These are phyloP conservation scores for Eupithecia pulchellata DNA, from an alignment of 2,888 invertebrate genomes.

Conservation along the genomic window DNA sequence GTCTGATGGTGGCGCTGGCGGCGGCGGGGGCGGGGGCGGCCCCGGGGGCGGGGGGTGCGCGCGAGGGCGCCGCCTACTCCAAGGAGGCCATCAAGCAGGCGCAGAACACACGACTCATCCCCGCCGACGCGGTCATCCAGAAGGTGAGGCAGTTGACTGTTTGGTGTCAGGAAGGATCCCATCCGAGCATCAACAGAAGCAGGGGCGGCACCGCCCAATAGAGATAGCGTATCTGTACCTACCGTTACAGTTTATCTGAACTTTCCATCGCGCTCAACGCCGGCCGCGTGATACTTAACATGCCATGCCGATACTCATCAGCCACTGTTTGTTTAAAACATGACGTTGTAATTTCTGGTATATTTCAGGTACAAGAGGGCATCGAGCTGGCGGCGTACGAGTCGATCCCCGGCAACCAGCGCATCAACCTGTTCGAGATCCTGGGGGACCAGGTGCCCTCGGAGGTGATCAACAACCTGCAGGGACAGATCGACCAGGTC, in stretches of 20 bases:
- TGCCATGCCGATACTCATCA: background rate
- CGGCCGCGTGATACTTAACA: too few species aligned
- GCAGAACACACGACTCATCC: conserved; percentile 93
- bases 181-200: background rate
- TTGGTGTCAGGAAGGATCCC: background rate
- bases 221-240: background rate
- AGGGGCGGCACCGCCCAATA: background rate
- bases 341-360: background rate
- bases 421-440: conserved; percentile 93
- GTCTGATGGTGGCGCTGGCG: conserved; percentile 78
- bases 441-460: conserved; percentile 94
- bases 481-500: conserved; percentile 93
- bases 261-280: conserved; percentile 10
- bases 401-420: conserved; percentile 93
- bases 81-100: conserved; percentile 95
- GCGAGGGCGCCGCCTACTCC: conserved; percentile 93
- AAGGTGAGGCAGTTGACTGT: conserved; percentile 79
- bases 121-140: conserved; percentile 94
- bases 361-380: conserved; percentile 92
- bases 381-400: conserved; percentile 94
- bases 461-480: conserved; percentile 95
- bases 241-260: conserved; percentile 9
- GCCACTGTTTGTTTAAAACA: background rate
- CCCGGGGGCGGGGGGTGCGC: conserved; percentile 65
- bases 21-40: conserved; percentile 85